A percentile compares a stretch with the other conserved stretches of the same genome.
phyloP scores from a whole-genome alignment of 1,140 invertebrate species.

The Vanessa tameamea region DNA sequence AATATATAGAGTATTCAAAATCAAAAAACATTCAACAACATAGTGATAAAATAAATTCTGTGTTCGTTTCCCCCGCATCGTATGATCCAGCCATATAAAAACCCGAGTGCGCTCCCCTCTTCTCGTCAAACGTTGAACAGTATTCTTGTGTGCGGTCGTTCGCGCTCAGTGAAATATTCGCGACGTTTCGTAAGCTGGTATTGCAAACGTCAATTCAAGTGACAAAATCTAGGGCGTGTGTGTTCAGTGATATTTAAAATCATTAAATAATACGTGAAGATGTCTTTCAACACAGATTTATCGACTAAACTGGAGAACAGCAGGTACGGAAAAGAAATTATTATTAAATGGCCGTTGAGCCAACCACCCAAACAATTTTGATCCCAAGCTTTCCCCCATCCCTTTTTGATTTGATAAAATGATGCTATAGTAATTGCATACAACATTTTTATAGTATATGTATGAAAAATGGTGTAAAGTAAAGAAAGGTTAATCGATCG shows the following conservation, averaged over 20 bases:
- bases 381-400: constrained; percentile 20
- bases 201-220: constrained; percentile 63
- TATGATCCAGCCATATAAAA: constrained; percentile 77
- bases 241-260: constrained; percentile 76
- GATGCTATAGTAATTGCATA: constrained; percentile 2
- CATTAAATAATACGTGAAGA: constrained; percentile 73
- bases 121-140: constrained; percentile 73
- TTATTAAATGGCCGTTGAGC: constrained; percentile 36
- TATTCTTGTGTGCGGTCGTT: constrained; percentile 62
- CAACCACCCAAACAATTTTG: constrained; percentile 11
- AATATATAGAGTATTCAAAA: constrained; percentile 1
- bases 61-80: constrained; percentile 72
- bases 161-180: constrained; percentile 51
- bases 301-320: constrained; percentile 76
- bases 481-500: not conserved
- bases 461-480: not conserved
- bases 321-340: constrained; percentile 61
- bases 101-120: constrained; percentile 65
- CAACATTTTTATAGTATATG: not conserved
- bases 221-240: constrained; percentile 65
- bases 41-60: constrained; percentile 60
- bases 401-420: constrained; percentile 10
- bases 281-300: constrained; percentile 78
- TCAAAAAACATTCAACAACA: constrained; percentile 35
- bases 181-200: constrained; percentile 65